These are phyloP conservation scores for Tipula lateralis DNA, from an alignment of 2,888 invertebrate genomes.

Conservation along the genomic window DNA sequence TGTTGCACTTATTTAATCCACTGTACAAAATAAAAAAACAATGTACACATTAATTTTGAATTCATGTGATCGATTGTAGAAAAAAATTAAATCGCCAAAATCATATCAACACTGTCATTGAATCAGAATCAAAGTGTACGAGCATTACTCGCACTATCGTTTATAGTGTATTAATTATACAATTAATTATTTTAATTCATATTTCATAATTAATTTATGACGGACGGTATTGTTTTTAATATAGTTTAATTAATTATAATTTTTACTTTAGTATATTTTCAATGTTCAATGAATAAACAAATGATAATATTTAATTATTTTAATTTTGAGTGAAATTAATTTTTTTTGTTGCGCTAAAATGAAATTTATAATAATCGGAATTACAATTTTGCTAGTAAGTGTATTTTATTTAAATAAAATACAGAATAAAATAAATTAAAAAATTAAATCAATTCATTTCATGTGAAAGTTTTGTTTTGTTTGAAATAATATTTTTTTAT, in stretches of 20 bases:
- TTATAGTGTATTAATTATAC: background rate
- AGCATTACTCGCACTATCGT: background rate
- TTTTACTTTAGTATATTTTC: background rate
- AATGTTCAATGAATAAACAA: background rate
- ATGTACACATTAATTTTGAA: background rate
- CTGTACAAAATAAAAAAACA: background rate
- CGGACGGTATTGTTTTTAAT: background rate
- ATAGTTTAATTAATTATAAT: background rate
- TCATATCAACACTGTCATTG: background rate
- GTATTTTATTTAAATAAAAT: background rate
- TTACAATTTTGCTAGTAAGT: background rate
- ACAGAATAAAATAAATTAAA: background rate
- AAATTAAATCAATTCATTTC: background rate
- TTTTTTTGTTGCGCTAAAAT: background rate
- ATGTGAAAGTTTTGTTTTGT: background rate
- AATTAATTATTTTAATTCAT: background rate
- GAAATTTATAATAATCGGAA: background rate
- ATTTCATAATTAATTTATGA: background rate
- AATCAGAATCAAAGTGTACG: background rate
- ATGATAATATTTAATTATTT: background rate
- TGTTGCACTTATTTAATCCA: background rate
- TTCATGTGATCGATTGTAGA: background rate
- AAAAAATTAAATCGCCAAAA: background rate
- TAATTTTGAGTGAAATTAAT: background rate
- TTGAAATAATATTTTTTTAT: background rate